Evolutionary conservation across 2,797 vertebrate genomes (phyloP), one percentile per base, ranked within the genome.

Genomic region (Coracias cyanogaster): DNA sequence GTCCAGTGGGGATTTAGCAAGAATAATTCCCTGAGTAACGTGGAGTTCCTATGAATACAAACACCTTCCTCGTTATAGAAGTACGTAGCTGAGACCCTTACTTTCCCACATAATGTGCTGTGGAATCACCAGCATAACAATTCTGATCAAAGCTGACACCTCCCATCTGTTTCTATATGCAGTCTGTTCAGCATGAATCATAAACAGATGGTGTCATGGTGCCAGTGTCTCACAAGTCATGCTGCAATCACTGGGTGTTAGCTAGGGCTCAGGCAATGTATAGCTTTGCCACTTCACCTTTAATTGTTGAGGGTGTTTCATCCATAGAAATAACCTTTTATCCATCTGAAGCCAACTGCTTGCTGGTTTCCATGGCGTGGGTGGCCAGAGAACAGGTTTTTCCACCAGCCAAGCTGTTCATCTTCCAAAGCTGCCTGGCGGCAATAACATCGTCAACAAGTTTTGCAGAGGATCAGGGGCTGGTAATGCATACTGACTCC

Each of bases 161-260:
- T 95, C 94, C 91, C 92, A 78, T 95, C 87, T 96, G 83, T 93
- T 96, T 95, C 94, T 97, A 93, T 94, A 96, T 93, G 83, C 81
- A 96, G 78, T 71, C 93, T 96, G 95, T 71, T 94, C 93, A 61
- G 79, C 72, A 93, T 64, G 93, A 89, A 95, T 89, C 90, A 93
- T 81, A 94, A 76, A 39, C 91, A 96, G 92, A 94, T 96, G 96
- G 93, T 90, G 90, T 86, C 92, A 48, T 57, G 82, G 90, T 92
- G 89, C 77, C 79, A 89, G 86, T 86, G 89, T 94, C 91, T 96
- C 91, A 81, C 93, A 93, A 95, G 96, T 95, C 90, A 77, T 41
- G 82, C 87, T 86, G 82, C 80, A 93, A 82, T 90, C 86, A 81
- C 45, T 6, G 26, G 60, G 51, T 92, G 61, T 76, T 89, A 90